Percentiles rank a stretch among this genome's conserved stretches.
These are phyloP conservation scores for Hycleus cichorii DNA, from an alignment of 1,140 invertebrate species.

Conservation along the genomic window DNA sequence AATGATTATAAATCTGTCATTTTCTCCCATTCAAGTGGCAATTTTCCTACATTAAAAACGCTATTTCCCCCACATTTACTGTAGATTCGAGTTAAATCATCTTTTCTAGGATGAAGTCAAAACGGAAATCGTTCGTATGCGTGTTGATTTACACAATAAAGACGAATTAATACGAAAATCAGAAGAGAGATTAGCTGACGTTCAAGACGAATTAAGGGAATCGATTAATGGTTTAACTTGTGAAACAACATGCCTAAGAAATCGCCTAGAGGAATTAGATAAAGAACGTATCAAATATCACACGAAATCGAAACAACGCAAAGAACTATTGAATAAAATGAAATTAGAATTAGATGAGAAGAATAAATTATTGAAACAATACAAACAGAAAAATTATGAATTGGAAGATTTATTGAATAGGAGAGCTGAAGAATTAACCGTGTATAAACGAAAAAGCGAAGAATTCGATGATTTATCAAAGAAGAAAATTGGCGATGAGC, in stretches of 20 bases:
- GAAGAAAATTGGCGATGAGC: no score
- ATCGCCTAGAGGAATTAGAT: slow-evolving; percentile 2
- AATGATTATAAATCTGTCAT: slow-evolving; percentile 1
- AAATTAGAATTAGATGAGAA: slow-evolving; percentile 1
- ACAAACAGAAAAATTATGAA: background rate
- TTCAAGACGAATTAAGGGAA: slow-evolving; percentile 31
- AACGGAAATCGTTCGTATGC: slow-evolving; percentile 25
- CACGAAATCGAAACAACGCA: slow-evolving; percentile 24
- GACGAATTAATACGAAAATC: slow-evolving; percentile 28
- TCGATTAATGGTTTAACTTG: slow-evolving; percentile 22
- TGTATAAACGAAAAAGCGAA: no score
- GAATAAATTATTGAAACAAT: background rate
- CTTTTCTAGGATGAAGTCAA: slow-evolving; percentile 32
- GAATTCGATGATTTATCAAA: no score
- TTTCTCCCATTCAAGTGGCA: slow-evolving; percentile 15
- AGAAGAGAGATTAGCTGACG: slow-evolving; percentile 33
- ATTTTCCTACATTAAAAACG: slow-evolving; percentile 8
- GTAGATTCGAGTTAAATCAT: background rate
- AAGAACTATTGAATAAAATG: slow-evolving; percentile 4
- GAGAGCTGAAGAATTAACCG: no score
- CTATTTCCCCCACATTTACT: no score
- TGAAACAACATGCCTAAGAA: slow-evolving; percentile 4
- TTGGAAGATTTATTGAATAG: background rate
- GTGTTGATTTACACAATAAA: slow-evolving; percentile 35
- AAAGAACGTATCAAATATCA: slow-evolving; percentile 20